Percentiles rank a stretch among this genome's conserved stretches.
Conservation (phyloP, 2,888 invertebrate species). For the Zhengitettix transpicula region DNA sequence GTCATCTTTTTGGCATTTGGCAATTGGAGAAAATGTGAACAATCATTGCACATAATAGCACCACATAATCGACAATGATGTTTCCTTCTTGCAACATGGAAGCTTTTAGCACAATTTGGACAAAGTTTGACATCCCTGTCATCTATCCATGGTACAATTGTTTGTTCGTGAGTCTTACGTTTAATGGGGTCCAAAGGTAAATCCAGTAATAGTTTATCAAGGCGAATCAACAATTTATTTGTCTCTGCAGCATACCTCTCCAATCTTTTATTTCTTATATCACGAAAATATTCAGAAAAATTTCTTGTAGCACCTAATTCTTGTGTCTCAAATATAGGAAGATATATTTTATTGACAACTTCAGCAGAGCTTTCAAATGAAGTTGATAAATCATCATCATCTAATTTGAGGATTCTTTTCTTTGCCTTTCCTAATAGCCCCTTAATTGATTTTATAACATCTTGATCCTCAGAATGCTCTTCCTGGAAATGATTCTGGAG, state of each 20-base stretch:
- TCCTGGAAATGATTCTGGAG: conserved; percentile 80
- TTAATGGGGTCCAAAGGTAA: conserved; percentile 55
- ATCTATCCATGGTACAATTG: conserved; percentile 79
- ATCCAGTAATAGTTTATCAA: conserved; percentile 77
- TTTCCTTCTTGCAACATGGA: conserved; percentile 72
- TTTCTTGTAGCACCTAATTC: conserved; percentile 40
- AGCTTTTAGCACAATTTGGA: conserved; percentile 77
- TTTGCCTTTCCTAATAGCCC: conserved; percentile 71
- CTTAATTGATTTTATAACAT: conserved; percentile 52
- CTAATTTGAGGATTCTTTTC: conserved; percentile 61
- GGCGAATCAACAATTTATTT: conserved; percentile 82
- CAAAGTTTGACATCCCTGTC: conserved; percentile 80
- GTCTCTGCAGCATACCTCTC: conserved; percentile 88
- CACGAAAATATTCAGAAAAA: conserved; percentile 62
- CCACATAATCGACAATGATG: conserved; percentile 96
- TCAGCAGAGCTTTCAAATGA: conserved; percentile 20
- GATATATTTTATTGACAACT: conserved; percentile 14
- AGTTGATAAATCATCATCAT: conserved; percentile 41
- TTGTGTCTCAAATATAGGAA: conserved; percentile 36
- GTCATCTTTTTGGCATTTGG: conserved; percentile 51
- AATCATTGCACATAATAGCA: conserved; percentile 80
- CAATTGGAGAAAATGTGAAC: conserved; percentile 70
- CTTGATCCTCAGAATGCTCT: conserved; percentile 76
- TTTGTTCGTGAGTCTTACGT: conserved; percentile 50
- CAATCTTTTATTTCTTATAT: conserved; percentile 43